Base-by-base conservation (phyloP, 2,113 vertebrate genomes). In the Alethe castanea region DNA sequence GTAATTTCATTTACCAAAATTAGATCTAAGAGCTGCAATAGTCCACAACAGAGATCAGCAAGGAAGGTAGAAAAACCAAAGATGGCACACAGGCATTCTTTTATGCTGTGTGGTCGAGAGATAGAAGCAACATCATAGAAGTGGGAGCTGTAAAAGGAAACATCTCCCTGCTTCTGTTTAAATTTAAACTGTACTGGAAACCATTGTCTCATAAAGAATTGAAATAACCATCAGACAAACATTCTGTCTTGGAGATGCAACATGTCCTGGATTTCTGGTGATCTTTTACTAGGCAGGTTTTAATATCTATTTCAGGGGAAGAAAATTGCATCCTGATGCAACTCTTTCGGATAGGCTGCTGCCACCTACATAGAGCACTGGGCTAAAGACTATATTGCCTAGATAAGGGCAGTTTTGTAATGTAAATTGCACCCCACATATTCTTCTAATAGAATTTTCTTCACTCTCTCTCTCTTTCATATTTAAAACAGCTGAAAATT, bases 401-500 rank as follows among this genome's bases (percentile, higher is more conserved):
- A 87, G 29, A 42, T 45, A 87, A 77, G 25, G 8, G 47, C 4
- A 59, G 2, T 22, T 93, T 71, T 84, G 16, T 59, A 53, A 52
- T 12, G 9, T 42, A 69, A 91, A 67, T 59, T 42, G 2, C 48
- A 19, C 12, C n/a, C 52, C 45, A 53, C 11, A 22, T 72, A 92
- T 93, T 83, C 54, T 65, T 61, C 35, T 62, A 60, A 85, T 53
- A 60, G 52, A 29, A 14, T 57, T 61, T 69, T 76, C 48, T 77
- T 81, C 8, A 0, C 24, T 22, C 18, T 40, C 60, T 40, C 60
- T 54, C 38, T 44, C 31, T 91, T 16, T 35, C 19, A 38, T 57
- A 86, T 82, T 80, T 65, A 57, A 77, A 94, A n/a, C 38, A 92
- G 36, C 24, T 93, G 81, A 70, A 87, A 95, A 79, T 80, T 57